These are phyloP conservation scores for Pandion haliaetus DNA, from an alignment of 2,113 vertebrate genomes.

Conservation along the genomic window DNA sequence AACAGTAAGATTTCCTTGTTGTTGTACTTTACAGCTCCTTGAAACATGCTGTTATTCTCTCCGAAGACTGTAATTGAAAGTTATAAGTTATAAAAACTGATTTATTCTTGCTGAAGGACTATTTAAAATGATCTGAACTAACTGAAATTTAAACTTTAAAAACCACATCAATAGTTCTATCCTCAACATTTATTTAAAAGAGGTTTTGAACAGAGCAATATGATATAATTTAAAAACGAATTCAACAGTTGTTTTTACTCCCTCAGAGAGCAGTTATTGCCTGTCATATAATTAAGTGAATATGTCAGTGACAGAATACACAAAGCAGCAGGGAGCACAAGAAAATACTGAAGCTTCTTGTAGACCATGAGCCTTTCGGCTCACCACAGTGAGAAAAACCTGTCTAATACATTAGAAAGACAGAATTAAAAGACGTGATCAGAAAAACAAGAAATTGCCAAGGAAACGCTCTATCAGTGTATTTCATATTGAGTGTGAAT, in stretches of 20 bases:
- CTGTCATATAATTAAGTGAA: constrained; percentile 41
- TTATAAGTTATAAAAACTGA: constrained; percentile 60
- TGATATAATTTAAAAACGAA: constrained; percentile 28
- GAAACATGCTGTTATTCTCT: constrained; percentile 24
- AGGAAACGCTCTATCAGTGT: not conserved
- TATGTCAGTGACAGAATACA: not conserved
- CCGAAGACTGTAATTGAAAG: constrained; percentile 23
- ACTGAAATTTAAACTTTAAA: constrained; percentile 61
- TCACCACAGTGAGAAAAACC: not conserved
- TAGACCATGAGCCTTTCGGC: not conserved
- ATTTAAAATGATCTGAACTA: constrained; percentile 59
- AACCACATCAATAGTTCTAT: constrained; percentile 30
- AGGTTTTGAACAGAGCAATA: not conserved
- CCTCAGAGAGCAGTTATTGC: constrained; percentile 10
- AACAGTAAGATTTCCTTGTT: not conserved
- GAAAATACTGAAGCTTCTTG: not conserved
- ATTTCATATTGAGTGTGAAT: not conserved
- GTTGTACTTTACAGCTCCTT: constrained; percentile 9
- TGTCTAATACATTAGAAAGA: not conserved
- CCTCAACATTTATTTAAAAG: constrained; percentile 51
- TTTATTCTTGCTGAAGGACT: constrained; percentile 55
- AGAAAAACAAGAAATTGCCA: constrained; percentile 9
- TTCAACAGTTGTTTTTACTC: constrained; percentile 41
- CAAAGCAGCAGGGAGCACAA: not conserved
- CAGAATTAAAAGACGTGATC: constrained; percentile 1